Conservation (phyloP, 2,888 invertebrate species). For the Malthinus seriepunctatus region DNA sequence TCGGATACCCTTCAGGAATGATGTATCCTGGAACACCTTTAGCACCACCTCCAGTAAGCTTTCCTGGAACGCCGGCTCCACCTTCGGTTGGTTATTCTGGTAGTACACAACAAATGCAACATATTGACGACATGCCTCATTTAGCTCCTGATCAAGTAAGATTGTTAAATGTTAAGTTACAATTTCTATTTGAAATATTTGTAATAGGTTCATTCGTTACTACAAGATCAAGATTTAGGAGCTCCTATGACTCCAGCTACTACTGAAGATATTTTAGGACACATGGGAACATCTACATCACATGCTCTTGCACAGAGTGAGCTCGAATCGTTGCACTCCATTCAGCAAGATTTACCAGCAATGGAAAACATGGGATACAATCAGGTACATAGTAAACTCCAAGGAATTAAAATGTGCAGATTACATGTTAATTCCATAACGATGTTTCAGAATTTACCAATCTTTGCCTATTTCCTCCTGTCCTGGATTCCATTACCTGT, state of each 20-base stretch:
- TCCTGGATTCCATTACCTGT: too few species aligned
- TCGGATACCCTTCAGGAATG: conserved; percentile 29
- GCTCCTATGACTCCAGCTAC: conserved; percentile 50
- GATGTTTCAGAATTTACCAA: too few species aligned
- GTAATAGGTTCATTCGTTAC: conserved; percentile 49
- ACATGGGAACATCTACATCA: conserved; percentile 41
- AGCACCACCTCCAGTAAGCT: conserved; percentile 31
- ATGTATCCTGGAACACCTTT: conserved; percentile 40
- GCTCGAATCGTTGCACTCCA: conserved; percentile 36
- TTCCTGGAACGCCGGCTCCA: conserved; percentile 43
- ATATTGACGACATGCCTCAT: conserved; percentile 64
- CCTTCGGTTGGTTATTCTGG: conserved; percentile 40
- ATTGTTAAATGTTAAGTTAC: too few species aligned
- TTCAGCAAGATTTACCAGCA: conserved; percentile 46
- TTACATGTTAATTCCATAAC: too few species aligned
- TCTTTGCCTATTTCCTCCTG: too few species aligned
- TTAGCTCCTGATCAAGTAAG: conserved; percentile 63
- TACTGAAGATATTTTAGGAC: conserved; percentile 45
- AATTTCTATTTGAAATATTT: conserved; percentile 10
- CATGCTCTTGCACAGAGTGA: conserved; percentile 39
- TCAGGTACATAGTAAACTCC: conserved; percentile 49
- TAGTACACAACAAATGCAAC: conserved; percentile 46
- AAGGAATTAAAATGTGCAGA: too few species aligned
- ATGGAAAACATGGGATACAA: conserved; percentile 69
- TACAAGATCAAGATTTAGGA: conserved; percentile 51